These are phyloP conservation scores for Nudaria mundana DNA, from an alignment of 2,888 invertebrate species.

Conservation along the genomic window DNA sequence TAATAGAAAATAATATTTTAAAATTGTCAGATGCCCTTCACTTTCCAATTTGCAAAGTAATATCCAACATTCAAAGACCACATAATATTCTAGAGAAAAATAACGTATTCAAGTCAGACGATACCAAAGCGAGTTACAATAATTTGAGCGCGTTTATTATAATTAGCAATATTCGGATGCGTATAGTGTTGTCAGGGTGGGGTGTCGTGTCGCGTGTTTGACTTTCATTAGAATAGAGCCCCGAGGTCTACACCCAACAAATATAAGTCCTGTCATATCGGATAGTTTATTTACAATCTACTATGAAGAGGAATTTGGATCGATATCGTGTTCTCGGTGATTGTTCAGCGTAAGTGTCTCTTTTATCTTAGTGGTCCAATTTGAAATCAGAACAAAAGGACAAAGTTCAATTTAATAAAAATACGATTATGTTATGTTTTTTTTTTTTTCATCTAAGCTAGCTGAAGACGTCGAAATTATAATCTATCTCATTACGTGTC, in stretches of 20 bases:
- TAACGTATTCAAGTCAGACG: conserved; percentile 12
- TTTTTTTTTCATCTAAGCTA: no score
- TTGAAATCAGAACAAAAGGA: no score
- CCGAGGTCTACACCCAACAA: conserved; percentile 59
- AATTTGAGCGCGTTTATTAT: conserved; percentile 42
- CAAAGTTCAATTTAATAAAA: no score
- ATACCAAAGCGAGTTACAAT: conserved; percentile 15
- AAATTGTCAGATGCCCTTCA: no score
- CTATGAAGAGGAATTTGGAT: conserved; percentile 18
- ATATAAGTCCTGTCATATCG: conserved; percentile 44
- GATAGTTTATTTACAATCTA: conserved; percentile 36
- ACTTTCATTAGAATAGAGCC: conserved; percentile 63
- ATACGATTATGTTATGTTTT: no score
- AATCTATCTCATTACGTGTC: no score
- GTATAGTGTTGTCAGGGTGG: conserved; percentile 41
- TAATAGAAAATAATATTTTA: no score
- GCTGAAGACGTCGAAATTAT: no score
- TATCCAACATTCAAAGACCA: conserved; percentile 1
- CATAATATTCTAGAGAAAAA: conserved; percentile 4
- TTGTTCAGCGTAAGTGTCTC: no score
- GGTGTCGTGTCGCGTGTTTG: conserved; percentile 73
- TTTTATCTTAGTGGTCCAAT: no score
- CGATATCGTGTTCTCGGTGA: conserved; percentile 10
- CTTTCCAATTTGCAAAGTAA: neutral
- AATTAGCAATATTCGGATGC: conserved; percentile 44